Evolutionary conservation across 2,797 vertebrate species (phyloP).

Genomic region (Manis javanica): DNA sequence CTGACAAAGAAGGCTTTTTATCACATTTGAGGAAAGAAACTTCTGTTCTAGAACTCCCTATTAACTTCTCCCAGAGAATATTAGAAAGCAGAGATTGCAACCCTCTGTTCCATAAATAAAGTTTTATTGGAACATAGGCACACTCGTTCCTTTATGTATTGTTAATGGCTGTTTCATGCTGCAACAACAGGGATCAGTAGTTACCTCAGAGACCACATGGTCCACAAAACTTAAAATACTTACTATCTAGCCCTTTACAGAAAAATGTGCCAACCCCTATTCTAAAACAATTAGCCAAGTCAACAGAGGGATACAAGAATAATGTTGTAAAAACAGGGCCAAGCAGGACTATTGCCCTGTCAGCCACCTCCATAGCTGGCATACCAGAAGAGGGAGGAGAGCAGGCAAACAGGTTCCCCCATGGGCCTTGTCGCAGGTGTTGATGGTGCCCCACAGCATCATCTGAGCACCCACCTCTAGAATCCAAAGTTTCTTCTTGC

Average conservation of each 20-base stretch:
- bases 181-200: neutral
- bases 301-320: neutral
- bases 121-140: neutral
- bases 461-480: neutral
- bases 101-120: neutral
- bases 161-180: neutral
- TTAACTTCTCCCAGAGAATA: neutral
- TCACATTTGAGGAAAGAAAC: neutral
- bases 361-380: neutral
- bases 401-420: neutral
- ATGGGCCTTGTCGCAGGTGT: neutral
- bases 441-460: neutral
- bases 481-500: neutral
- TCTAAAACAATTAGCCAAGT: neutral
- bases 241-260: neutral
- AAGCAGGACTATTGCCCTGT: neutral
- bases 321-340: neutral
- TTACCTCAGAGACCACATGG: neutral
- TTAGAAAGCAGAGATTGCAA: neutral
- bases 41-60: neutral
- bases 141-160: neutral
- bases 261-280: neutral
- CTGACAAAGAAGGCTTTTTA: neutral
- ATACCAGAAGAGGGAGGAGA: neutral
- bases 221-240: neutral